Evolutionary conservation across 2,888 invertebrate genomes (phyloP), one percentile per base, ranked within the genome.

Genomic region (Agonum fuliginosum): DNA sequence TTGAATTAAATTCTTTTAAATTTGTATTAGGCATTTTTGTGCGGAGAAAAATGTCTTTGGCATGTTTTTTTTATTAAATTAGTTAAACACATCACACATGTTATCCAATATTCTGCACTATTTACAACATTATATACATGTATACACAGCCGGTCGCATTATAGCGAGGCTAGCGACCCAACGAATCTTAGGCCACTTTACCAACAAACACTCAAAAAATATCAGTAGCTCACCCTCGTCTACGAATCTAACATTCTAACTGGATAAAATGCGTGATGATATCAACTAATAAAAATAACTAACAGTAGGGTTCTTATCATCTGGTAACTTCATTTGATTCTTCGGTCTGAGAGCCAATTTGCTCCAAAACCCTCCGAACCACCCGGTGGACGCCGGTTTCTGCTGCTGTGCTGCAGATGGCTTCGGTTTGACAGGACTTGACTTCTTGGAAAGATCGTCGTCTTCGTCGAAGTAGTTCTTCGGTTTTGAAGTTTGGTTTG

Each of bases 241-340:
- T 30, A 30, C 30, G 8, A 3, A 3, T 30, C 4, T 8, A 30
- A 30, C 8, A n/a, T 30, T 30, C 8, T 30, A 30, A 30, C 30
- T 30, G 30, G 30, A 30, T 30, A 30, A 30, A 30, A 30, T 30
- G 30, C 30, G 30, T 30, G 30, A 30, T 30, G 30, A 3, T 30
- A 5, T 30, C 3, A 30, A 5, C 30, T 30, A 30, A 30, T 6
- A 12, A 65, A 30, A 3, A 17, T 51, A 81, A 88, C 91, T 91
- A 89, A 96, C 95, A 80, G 94, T 89, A 80, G 96, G 97, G 88
- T 97, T 94, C 86, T 94, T 97, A 88, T 98, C 97, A 88, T 97
- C 97, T 0, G 98, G 97, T 81, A 98, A 89, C 84, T 95, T 97
- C 96, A 97, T 97, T 90, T 97, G 97, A 89, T 97, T 97, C 87